phyloP scores from a whole-genome alignment of 2,888 invertebrate species.

The Notodonta ziczac region DNA sequence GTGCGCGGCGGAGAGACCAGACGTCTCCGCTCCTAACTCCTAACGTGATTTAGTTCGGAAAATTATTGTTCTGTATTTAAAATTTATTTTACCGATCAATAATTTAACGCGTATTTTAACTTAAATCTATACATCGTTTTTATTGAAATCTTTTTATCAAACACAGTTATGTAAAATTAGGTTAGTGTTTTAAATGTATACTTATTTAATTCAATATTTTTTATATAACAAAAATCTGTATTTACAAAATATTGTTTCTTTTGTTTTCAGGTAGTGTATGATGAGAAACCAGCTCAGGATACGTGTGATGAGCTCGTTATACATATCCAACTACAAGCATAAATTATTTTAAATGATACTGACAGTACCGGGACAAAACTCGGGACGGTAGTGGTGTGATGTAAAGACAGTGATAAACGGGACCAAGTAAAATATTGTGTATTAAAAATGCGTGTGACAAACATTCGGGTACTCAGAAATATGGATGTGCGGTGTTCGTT shows the following conservation, averaged over 20 bases:
- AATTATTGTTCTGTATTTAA: background rate
- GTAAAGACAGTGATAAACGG: slow-evolving; percentile 35
- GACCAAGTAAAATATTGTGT: slow-evolving; percentile 39
- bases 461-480: slow-evolving; percentile 65
- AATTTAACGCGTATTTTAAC: too few species aligned
- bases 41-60: background rate
- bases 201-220: background rate
- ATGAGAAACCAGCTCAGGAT: slow-evolving; percentile 69
- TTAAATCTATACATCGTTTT: background rate
- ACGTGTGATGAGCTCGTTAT: slow-evolving; percentile 62
- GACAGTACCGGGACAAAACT: slow-evolving; percentile 25
- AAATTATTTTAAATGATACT: slow-evolving; percentile 59
- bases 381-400: slow-evolving; percentile 41
- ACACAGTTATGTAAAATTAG: slow-evolving; percentile 7
- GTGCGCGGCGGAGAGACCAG: slow-evolving; percentile 1
- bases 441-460: slow-evolving; percentile 63
- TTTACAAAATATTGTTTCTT: slow-evolving; percentile 35
- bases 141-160: background rate
- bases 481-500: slow-evolving; percentile 76
- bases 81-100: too few species aligned
- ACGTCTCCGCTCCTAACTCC: background rate
- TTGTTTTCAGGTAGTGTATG: slow-evolving; percentile 74
- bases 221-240: background rate
- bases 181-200: slow-evolving; percentile 3
- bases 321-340: slow-evolving; percentile 76